These are phyloP conservation scores for Harpegnathos saltator DNA, from an alignment of 1,140 invertebrate species.

Conservation along the genomic window DNA sequence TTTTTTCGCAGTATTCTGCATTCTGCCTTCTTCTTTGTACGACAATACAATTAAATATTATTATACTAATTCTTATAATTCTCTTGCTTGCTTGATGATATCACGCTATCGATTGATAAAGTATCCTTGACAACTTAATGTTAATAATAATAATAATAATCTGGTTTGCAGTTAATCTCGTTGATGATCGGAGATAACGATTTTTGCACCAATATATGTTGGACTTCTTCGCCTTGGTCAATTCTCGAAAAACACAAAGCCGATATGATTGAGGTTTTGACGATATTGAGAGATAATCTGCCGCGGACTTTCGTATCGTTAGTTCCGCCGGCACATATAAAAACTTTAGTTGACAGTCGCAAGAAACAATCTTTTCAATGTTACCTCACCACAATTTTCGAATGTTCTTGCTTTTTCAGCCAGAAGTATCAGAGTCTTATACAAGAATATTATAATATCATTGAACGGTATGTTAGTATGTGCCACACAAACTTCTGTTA, in stretches of 20 bases:
- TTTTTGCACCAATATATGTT: slow-evolving; percentile 89
- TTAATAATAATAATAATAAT: slow-evolving; percentile 17
- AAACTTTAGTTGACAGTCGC: slow-evolving; percentile 72
- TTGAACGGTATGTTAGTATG: slow-evolving; percentile 83
- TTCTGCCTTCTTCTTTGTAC: too few species aligned
- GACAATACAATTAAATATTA: too few species aligned
- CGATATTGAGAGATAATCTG: slow-evolving; percentile 87
- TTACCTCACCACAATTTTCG: slow-evolving; percentile 79
- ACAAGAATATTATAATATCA: slow-evolving; percentile 78
- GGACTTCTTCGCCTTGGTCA: slow-evolving; percentile 77
- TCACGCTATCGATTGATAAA: too few species aligned
- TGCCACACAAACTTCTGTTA: not conserved
- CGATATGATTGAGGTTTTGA: slow-evolving; percentile 85
- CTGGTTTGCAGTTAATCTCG: slow-evolving; percentile 87
- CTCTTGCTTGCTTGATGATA: too few species aligned
- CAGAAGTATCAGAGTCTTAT: slow-evolving; percentile 65
- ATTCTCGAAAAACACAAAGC: slow-evolving; percentile 84
- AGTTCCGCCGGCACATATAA: slow-evolving; percentile 84
- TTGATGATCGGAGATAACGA: slow-evolving; percentile 91
- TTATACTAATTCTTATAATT: too few species aligned
- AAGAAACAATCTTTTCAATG: slow-evolving; percentile 78
- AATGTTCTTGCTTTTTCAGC: slow-evolving; percentile 87
- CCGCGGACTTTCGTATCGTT: slow-evolving; percentile 88
- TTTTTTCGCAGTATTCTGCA: too few species aligned
- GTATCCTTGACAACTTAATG: not conserved